Base-by-base conservation (phyloP, 2,113 vertebrate species). In the Labeo rohita region DNA sequence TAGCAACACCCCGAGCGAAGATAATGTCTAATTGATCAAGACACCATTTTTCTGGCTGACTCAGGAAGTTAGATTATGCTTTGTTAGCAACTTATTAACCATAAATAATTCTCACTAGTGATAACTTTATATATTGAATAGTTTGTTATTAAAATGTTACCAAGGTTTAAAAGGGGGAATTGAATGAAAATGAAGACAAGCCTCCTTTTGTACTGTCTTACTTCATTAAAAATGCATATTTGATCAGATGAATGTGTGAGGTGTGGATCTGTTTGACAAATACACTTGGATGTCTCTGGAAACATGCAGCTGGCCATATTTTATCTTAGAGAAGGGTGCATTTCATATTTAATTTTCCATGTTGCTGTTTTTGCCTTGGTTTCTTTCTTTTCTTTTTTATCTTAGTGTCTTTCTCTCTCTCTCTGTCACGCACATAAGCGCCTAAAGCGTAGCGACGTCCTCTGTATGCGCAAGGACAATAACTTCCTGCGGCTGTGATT, bases 381-480 rank as follows among this genome's bases (percentile, higher is more conserved):
- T 10, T 66, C 11, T 15, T 66, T 36, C 12, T 15, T 68, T 36
- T 6, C 1, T 12, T 23, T 66, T 34, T 66, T 66, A 16, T 13
- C 50, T 65, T 23, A 43, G 21, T 85, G 2, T 54, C 66, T 80
- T 1, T 56, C 16, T 66, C 50, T 78, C 43, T 80, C 86, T 94
- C 88, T 84, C 90, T 86, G 66, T 89, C 92, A 92, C 54, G 6
- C 54, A 56, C 54, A 21, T 6, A 21, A 91, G 91, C 91, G 92
- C 89, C 91, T 93, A 90, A 94, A 94, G 93, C 90, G 1, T 89
- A 92, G 91, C 91, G 87, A 91, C 91, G 89, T 95, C 93, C 91
- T 95, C 92, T 93, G 93, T 86, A 91, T 93, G 92, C 92, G 92
- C 93, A 97, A 96, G 95, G 96, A 94, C 95, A 92, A 93, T 93